Conservation (phyloP, 2,113 vertebrate genomes). For the Glaucomys volans region DNA sequence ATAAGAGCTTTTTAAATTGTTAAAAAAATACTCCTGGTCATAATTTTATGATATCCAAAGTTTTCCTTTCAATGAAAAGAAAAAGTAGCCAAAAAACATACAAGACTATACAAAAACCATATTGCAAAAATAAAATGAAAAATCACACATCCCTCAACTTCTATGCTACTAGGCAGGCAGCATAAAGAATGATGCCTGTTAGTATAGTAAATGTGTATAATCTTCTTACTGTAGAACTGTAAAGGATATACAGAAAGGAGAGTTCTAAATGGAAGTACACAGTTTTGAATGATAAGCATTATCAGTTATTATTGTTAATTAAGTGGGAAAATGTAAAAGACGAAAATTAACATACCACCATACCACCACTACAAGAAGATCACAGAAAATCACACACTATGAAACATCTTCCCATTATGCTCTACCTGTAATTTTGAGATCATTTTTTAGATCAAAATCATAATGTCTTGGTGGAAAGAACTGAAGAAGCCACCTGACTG, state of each 20-base stretch:
- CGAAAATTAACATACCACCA: background rate
- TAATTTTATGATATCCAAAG: background rate
- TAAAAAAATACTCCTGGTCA: background rate
- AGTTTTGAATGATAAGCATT: background rate
- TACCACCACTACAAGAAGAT: background rate
- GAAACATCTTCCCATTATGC: background rate
- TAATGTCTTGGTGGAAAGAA: background rate
- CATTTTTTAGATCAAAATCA: conserved; percentile 8
- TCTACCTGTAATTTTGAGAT: background rate
- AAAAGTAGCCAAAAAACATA: background rate
- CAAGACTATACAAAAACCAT: background rate
- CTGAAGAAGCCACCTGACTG: background rate
- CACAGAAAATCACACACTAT: background rate
- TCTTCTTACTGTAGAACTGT: background rate
- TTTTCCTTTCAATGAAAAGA: conserved; percentile 26
- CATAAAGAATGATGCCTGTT: background rate
- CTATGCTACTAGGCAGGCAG: background rate
- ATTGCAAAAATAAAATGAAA: background rate
- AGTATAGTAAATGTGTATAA: background rate
- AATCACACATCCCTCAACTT: background rate
- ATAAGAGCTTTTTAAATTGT: background rate
- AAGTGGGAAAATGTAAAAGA: background rate
- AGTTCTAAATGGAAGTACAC: background rate
- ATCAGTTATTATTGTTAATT: conserved; percentile 16
- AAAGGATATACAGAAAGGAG: background rate